Evolutionary conservation across 2,113 vertebrate species (phyloP).

Genomic region (Dicentrarchus labrax): DNA sequence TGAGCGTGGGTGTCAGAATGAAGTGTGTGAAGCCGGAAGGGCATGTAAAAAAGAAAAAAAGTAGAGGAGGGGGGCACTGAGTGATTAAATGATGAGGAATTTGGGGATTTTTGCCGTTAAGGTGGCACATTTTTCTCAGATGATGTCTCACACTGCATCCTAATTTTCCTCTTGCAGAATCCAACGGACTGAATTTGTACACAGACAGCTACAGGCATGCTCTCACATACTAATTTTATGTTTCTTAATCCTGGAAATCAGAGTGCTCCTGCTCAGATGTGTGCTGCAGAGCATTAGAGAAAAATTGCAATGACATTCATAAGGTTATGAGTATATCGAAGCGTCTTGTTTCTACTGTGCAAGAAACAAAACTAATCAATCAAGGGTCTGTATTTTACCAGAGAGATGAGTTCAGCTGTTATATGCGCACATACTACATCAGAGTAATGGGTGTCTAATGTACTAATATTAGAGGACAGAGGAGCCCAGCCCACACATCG

Average conservation of each 20-base stretch:
- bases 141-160: constrained; percentile 15
- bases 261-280: neutral
- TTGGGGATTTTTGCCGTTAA: constrained; percentile 44
- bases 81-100: constrained; percentile 14
- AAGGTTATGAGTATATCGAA: neutral
- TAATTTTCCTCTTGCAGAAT: constrained; percentile 15
- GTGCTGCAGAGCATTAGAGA: neutral
- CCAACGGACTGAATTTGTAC: neutral
- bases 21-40: constrained; percentile 2
- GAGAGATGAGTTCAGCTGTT: constrained; percentile 19
- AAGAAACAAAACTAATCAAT: neutral
- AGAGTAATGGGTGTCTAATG: neutral
- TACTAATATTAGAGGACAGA: constrained; percentile 10
- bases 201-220: neutral
- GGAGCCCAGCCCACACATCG: constrained; percentile 16
- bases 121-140: constrained; percentile 24
- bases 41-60: neutral
- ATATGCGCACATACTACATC: neutral
- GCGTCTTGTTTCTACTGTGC: too few relatives aligned
- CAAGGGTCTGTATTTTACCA: neutral
- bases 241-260: constrained; percentile 5
- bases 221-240: neutral
- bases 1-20: neutral
- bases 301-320: neutral
- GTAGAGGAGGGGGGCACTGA: neutral